These are phyloP conservation scores for Furcifer pardalis DNA, from an alignment of 2,797 vertebrate genomes.

Conservation along the genomic window DNA sequence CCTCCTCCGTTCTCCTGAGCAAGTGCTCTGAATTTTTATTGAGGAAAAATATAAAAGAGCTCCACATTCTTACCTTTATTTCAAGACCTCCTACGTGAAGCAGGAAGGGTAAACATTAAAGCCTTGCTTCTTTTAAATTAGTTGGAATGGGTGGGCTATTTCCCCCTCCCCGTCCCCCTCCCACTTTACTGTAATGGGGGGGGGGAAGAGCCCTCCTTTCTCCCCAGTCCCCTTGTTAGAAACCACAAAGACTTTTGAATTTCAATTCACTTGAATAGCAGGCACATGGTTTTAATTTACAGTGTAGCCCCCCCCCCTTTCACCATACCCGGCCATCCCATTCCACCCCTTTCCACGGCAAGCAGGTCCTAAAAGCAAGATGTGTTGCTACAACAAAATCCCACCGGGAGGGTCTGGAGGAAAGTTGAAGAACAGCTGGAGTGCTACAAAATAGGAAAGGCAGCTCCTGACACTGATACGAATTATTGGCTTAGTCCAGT, in stretches of 20 bases:
- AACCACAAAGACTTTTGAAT: constrained; percentile 73
- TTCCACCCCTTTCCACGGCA: constrained; percentile 51
- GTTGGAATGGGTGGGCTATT: constrained; percentile 39
- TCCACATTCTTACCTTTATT: constrained; percentile 72
- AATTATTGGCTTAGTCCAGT: constrained; percentile 77
- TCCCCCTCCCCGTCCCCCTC: not conserved
- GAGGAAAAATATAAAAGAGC: constrained; percentile 65
- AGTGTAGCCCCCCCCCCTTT: constrained; percentile 64
- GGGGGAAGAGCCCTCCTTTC: constrained; percentile 32
- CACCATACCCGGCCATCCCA: not conserved
- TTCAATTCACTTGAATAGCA: constrained; percentile 65
- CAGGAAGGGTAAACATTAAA: constrained; percentile 74
- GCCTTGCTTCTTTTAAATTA: constrained; percentile 72
- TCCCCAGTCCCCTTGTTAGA: constrained; percentile 61
- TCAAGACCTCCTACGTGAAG: constrained; percentile 74
- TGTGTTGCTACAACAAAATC: constrained; percentile 74
- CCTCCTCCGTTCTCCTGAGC: constrained; percentile 39
- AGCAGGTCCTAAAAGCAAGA: constrained; percentile 77
- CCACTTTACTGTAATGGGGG: constrained; percentile 52
- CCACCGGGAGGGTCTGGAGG: constrained; percentile 72
- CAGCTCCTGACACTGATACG: constrained; percentile 77
- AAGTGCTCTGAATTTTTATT: constrained; percentile 63
- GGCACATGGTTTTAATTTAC: constrained; percentile 81
- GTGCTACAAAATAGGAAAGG: constrained; percentile 70
- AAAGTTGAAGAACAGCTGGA: constrained; percentile 75